Conservation (phyloP, 2,888 invertebrate genomes). For the Anthrax anthrax region DNA sequence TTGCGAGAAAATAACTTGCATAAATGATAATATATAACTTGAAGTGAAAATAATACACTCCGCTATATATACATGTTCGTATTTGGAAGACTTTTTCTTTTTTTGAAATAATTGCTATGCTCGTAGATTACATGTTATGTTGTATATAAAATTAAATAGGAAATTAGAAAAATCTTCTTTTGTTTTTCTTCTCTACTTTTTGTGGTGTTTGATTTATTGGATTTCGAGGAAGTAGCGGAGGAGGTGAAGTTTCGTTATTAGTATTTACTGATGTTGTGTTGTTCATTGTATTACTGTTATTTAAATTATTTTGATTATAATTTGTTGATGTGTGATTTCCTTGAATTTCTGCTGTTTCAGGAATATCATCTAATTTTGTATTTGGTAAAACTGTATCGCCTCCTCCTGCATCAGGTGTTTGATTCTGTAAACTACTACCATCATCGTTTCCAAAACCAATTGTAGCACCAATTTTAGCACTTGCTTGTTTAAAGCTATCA, state of each 20-base stretch:
- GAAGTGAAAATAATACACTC: background rate
- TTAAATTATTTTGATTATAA: background rate
- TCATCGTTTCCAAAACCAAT: slow-evolving; percentile 45
- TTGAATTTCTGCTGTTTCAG: background rate
- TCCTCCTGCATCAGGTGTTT: slow-evolving; percentile 26
- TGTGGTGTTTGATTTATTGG: slow-evolving; percentile 14
- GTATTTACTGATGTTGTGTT: background rate
- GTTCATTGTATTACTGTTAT: too few species aligned
- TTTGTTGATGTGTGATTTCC: background rate
- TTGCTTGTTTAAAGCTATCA: slow-evolving; percentile 70
- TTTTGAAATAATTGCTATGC: background rate
- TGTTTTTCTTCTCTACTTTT: slow-evolving; percentile 25
- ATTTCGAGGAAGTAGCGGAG: slow-evolving; percentile 22
- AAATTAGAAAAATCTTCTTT: slow-evolving; percentile 18
- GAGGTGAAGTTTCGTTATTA: slow-evolving; percentile 12
- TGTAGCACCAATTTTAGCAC: slow-evolving; percentile 70
- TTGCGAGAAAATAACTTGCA: too few species aligned
- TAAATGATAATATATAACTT: too few species aligned
- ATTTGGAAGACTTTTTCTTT: too few species aligned
- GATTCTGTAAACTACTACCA: slow-evolving; percentile 7
- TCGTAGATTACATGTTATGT: background rate
- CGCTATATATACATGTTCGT: too few species aligned
- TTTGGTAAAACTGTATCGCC: too few species aligned
- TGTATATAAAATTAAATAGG: background rate
- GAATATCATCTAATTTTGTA: slow-evolving; percentile 1